A percentile compares a stretch with the other conserved stretches of the same genome.
Conservation (phyloP, 2,113 vertebrate genomes). For the Picathartes gymnocephalus region DNA sequence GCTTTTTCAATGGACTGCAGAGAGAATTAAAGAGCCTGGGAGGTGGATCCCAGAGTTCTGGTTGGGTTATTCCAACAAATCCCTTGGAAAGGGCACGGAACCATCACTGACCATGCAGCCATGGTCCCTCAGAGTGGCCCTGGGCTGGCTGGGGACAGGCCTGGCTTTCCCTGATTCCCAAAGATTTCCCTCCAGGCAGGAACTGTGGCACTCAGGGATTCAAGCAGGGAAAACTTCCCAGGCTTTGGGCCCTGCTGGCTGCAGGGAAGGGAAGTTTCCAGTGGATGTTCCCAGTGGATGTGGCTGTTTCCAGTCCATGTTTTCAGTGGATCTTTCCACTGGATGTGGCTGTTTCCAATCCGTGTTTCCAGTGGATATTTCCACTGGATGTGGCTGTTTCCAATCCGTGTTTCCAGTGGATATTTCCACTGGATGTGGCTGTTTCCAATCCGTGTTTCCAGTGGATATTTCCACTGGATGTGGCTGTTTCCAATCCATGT, state of each 20-base stretch:
- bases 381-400: background rate
- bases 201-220: background rate
- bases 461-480: background rate
- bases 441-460: too few species aligned
- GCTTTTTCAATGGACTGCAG: background rate
- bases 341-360: background rate
- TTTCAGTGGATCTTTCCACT: too few species aligned
- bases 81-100: background rate
- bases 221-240: background rate
- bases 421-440: background rate
- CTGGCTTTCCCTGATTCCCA: background rate
- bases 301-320: too few species aligned
- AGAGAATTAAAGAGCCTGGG: background rate
- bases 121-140: background rate
- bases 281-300: background rate
- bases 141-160: background rate
- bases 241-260: background rate
- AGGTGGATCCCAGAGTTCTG: background rate
- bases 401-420: background rate
- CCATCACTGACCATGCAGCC: fast-evolving
- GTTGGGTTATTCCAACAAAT: background rate
- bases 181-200: background rate
- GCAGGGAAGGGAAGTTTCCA: background rate
- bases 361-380: too few species aligned
- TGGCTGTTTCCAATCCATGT: background rate